Conservation (phyloP, 2,113 vertebrate genomes). For the Amia ocellicauda region DNA sequence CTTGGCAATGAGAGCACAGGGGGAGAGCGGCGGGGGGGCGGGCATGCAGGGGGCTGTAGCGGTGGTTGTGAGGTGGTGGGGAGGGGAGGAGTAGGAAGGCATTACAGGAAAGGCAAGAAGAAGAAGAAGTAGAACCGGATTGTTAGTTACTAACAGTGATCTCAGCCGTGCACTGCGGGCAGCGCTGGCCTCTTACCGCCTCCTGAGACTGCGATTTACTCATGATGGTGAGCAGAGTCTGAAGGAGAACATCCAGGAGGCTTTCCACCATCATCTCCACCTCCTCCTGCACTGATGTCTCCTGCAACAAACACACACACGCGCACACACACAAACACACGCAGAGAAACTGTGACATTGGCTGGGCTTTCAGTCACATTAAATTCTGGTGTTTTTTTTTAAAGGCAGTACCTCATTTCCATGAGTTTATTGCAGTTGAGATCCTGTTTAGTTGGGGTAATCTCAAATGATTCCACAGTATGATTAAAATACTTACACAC, state of each 20-base stretch:
- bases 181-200: slow-evolving; percentile 99
- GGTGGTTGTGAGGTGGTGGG: slow-evolving; percentile 42
- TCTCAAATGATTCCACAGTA: too few relatives aligned
- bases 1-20: not conserved
- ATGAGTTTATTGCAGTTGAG: too few relatives aligned
- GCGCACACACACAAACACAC: too few relatives aligned
- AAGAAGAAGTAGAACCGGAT: slow-evolving; percentile 78
- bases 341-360: too few relatives aligned
- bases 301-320: slow-evolving; percentile 58
- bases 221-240: slow-evolving; percentile 95
- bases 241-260: slow-evolving; percentile 95
- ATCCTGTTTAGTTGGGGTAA: too few relatives aligned
- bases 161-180: slow-evolving; percentile 99
- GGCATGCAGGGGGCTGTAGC: slow-evolving; percentile 34
- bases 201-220: slow-evolving; percentile 97
- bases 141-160: slow-evolving; percentile 99
- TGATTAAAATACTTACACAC: too few relatives aligned
- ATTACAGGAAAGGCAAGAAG: slow-evolving; percentile 55
- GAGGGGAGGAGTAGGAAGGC: slow-evolving; percentile 49
- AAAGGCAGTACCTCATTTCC: too few relatives aligned
- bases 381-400: too few relatives aligned
- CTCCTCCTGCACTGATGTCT: slow-evolving; percentile 90
- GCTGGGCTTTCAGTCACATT: too few relatives aligned
- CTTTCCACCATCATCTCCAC: slow-evolving; percentile 99
- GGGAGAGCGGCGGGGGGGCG: not conserved